Evolutionary conservation across 2,797 vertebrate species (phyloP).

Genomic region (Diglossa cyanea): DNA sequence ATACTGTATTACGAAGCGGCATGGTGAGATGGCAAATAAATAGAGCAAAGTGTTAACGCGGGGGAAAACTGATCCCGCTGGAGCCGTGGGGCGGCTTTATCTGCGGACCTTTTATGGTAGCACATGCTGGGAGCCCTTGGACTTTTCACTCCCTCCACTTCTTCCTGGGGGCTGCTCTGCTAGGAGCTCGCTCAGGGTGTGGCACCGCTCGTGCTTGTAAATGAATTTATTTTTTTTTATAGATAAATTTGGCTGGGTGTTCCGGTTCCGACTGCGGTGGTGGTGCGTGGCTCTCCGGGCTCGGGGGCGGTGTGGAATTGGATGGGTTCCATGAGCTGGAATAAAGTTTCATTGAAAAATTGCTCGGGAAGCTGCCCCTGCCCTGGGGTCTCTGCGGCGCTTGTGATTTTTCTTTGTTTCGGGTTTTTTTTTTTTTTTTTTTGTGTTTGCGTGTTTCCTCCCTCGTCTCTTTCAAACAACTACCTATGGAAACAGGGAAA

Average conservation of each 20-base stretch:
- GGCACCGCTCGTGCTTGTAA: neutral
- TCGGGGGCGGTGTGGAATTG: neutral
- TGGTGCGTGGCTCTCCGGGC: neutral
- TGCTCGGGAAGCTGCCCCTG: neutral
- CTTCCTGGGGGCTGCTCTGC: neutral
- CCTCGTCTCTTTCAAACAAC: neutral
- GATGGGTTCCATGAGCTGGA: neutral
- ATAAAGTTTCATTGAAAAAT: neutral
- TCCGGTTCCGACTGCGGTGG: neutral
- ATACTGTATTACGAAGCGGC: constrained; percentile 50
- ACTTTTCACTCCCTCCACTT: neutral
- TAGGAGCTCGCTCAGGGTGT: neutral
- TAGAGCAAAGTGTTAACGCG: constrained; percentile 16
- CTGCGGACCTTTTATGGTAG: constrained; percentile 47
- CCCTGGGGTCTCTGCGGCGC: neutral
- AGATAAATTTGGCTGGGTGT: neutral
- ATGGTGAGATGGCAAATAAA: constrained; percentile 56
- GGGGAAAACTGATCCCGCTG: constrained; percentile 30
- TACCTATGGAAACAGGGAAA: constrained; percentile 3
- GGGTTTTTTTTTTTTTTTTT: neutral
- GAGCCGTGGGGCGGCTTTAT: constrained; percentile 14
- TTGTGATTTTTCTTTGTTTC: neutral
- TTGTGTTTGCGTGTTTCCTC: neutral
- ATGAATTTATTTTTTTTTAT: neutral
- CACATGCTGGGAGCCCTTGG: neutral